Evolutionary conservation across 2,888 invertebrate species (phyloP).

Genomic region (Bimastos eiseni): DNA sequence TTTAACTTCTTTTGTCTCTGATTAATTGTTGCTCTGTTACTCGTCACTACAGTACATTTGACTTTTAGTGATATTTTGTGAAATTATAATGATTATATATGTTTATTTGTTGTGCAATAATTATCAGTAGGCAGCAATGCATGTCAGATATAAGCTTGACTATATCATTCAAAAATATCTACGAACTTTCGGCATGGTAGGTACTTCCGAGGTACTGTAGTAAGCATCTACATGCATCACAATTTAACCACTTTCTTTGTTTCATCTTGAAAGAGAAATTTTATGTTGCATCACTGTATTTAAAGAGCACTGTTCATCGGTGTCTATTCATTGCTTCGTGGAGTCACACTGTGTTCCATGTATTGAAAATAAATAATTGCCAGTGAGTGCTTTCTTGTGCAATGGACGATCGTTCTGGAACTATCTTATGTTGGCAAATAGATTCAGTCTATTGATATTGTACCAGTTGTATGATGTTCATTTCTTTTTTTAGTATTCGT

Average conservation of each 20-base stretch:
- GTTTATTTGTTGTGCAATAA: not conserved
- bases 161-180: not conserved
- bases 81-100: not conserved
- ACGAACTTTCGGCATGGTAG: not conserved
- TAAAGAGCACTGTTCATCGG: not conserved
- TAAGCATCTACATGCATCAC: not conserved
- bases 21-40: not conserved
- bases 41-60: not conserved
- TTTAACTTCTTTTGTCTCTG: not conserved
- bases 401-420: not conserved
- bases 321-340: not conserved
- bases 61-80: not conserved
- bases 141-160: conserved; percentile 2
- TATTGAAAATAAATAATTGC: not conserved
- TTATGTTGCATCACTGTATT: not conserved
- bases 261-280: not conserved
- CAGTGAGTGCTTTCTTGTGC: not conserved
- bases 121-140: not conserved
- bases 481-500: too few relatives aligned
- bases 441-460: too few relatives aligned
- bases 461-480: too few relatives aligned
- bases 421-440: not conserved
- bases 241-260: not conserved
- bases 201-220: too few relatives aligned
- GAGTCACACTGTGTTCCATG: not conserved